Percentiles rank a stretch among this genome's conserved stretches.
These are phyloP conservation scores for Diceros bicornis DNA, from an alignment of 2,797 vertebrate species.

Conservation along the genomic window DNA sequence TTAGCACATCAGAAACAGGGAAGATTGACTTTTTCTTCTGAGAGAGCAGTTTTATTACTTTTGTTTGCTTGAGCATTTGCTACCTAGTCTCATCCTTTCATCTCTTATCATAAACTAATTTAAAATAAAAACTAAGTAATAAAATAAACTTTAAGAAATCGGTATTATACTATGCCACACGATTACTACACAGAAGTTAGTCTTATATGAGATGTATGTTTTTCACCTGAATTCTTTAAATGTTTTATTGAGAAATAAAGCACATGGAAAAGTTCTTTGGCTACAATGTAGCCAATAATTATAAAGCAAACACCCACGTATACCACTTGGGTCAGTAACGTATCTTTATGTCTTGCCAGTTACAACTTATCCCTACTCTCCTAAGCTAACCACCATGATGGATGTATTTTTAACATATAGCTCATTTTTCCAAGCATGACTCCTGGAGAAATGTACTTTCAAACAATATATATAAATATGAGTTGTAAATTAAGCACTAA, in stretches of 20 bases:
- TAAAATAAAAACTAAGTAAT: neutral
- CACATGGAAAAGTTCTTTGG: neutral
- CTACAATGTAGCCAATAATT: slow-evolving; percentile 4
- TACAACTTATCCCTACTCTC: neutral
- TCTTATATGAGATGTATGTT: neutral
- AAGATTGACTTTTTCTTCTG: neutral
- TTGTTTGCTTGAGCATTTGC: neutral
- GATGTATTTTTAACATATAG: neutral
- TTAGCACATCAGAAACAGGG: neutral
- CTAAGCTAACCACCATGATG: neutral
- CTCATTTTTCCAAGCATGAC: neutral
- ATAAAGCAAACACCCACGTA: neutral
- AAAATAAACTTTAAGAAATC: neutral
- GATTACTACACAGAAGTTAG: neutral
- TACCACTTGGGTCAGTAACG: neutral
- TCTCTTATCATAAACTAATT: neutral
- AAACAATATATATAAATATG: neutral
- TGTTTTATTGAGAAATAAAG: neutral
- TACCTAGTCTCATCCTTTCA: neutral
- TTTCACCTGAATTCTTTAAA: neutral
- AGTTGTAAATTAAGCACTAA: neutral
- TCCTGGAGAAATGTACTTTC: neutral
- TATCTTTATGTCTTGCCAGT: neutral
- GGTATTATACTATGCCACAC: neutral
- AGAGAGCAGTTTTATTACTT: neutral